Percentiles rank a stretch among this genome's conserved stretches.
These are phyloP conservation scores for Drosophila flavopinicola DNA, from an alignment of 2,888 invertebrate species.

Conservation along the genomic window DNA sequence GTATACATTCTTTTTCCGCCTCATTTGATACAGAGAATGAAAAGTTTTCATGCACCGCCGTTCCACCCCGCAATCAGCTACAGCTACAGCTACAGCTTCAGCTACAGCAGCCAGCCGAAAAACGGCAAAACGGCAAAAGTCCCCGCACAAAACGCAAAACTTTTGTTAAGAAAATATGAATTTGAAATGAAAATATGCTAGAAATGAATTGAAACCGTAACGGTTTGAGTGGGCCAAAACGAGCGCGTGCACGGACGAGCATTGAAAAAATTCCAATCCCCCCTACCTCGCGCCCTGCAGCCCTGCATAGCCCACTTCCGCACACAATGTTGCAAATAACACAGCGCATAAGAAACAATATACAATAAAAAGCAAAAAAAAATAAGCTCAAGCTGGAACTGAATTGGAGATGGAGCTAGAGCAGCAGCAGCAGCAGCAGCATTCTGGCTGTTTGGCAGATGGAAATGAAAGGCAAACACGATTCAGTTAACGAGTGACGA, in stretches of 20 bases:
- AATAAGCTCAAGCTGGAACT: constrained; percentile 20
- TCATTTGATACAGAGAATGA: constrained; percentile 77
- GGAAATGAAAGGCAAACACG: constrained; percentile 80
- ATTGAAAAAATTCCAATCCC: constrained; percentile 64
- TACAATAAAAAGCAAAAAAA: constrained; percentile 63
- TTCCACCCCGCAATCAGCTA: constrained; percentile 14
- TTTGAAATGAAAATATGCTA: constrained; percentile 79
- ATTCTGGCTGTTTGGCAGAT: constrained; percentile 60
- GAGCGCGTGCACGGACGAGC: constrained; percentile 71
- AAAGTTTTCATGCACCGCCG: constrained; percentile 67
- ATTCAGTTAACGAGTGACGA: constrained; percentile 79
- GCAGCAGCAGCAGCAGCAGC: constrained; percentile 19
- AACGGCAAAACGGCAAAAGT: constrained; percentile 55
- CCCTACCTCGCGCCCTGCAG: neutral
- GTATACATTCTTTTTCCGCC: constrained; percentile 78
- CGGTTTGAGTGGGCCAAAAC: constrained; percentile 69
- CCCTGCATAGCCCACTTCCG: neutral
- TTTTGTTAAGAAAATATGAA: constrained; percentile 80
- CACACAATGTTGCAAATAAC: constrained; percentile 75
- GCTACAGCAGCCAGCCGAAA: constrained; percentile 3
- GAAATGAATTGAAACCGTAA: constrained; percentile 78
- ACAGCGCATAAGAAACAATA: constrained; percentile 77
- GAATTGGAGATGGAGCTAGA: constrained; percentile 25
- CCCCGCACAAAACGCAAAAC: constrained; percentile 67
- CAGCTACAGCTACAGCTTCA: constrained; percentile 1